phyloP scores from a whole-genome alignment of 2,888 invertebrate genomes.

The Heliconius ismenius region DNA sequence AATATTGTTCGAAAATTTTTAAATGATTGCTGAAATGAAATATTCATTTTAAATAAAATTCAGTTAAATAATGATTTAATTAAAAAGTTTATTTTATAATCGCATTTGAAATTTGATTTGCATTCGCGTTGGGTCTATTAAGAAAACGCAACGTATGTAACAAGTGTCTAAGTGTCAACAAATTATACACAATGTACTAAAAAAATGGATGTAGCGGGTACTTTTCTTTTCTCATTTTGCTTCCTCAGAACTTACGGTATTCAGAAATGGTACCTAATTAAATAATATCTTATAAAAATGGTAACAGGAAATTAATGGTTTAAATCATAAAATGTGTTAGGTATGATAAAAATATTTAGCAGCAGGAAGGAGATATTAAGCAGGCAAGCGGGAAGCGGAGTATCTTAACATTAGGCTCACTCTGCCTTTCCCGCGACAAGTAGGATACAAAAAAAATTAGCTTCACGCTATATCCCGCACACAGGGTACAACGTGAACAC shows the following conservation, averaged over 20 bases:
- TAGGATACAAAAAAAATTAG: too few relatives aligned
- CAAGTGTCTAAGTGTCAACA: slow-evolving; percentile 41
- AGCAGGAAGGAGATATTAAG: too few relatives aligned
- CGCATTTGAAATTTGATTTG: too few relatives aligned
- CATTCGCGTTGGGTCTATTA: neutral
- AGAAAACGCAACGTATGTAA: slow-evolving; percentile 32
- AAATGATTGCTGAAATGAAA: too few relatives aligned
- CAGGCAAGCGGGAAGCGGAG: too few relatives aligned
- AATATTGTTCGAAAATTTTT: neutral
- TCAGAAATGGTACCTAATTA: slow-evolving; percentile 12
- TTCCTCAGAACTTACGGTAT: slow-evolving; percentile 16
- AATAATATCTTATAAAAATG: neutral
- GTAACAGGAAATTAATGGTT: neutral
- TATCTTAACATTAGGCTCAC: too few relatives aligned
- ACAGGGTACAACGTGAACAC: neutral
- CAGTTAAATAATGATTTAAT: neutral
- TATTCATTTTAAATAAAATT: too few relatives aligned
- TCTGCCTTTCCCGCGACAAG: too few relatives aligned
- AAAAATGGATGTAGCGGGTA: slow-evolving; percentile 57
- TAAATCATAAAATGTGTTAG: neutral
- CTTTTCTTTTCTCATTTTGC: slow-evolving; percentile 47
- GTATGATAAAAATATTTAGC: neutral
- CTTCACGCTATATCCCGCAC: too few relatives aligned
- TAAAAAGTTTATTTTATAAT: neutral
- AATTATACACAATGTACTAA: slow-evolving; percentile 57